phyloP scores from a whole-genome alignment of 2,888 invertebrate species.

The Lepeophtheirus nordmannii region DNA sequence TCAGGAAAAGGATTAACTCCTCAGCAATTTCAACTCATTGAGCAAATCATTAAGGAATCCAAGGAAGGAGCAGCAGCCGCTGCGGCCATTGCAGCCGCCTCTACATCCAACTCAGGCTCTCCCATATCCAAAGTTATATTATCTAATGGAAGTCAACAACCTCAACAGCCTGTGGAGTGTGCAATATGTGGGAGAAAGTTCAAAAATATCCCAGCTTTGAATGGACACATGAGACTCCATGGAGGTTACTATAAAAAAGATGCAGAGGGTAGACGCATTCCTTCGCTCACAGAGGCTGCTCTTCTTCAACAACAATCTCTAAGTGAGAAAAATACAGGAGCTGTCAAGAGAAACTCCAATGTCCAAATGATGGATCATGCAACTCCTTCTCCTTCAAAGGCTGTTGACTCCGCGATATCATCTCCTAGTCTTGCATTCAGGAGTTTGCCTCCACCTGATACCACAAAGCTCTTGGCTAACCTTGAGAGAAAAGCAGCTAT shows the following conservation, averaged over 20 bases:
- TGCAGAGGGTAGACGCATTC: constrained; percentile 14
- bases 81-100: constrained; percentile 13
- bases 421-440: constrained; percentile 9
- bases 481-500: constrained; percentile 11
- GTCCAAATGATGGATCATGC: background rate
- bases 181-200: constrained; percentile 87
- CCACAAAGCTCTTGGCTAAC: constrained; percentile 21
- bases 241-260: constrained; percentile 91
- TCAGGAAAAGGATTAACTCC: constrained; percentile 8
- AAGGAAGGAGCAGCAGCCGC: constrained; percentile 21
- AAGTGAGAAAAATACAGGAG: background rate
- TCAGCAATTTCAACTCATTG: constrained; percentile 17
- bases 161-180: constrained; percentile 49
- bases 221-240: constrained; percentile 94
- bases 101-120: constrained; percentile 1
- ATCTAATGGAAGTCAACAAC: background rate
- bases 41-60: constrained; percentile 18
- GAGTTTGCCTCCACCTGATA: constrained; percentile 23
- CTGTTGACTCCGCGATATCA: background rate
- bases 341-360: constrained; percentile 9
- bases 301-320: background rate
- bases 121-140: background rate
- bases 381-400: background rate
- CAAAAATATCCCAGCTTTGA: constrained; percentile 91
- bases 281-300: background rate